Base-by-base conservation (phyloP, 2,113 vertebrate genomes). In the Lampris megalopsis region DNA sequence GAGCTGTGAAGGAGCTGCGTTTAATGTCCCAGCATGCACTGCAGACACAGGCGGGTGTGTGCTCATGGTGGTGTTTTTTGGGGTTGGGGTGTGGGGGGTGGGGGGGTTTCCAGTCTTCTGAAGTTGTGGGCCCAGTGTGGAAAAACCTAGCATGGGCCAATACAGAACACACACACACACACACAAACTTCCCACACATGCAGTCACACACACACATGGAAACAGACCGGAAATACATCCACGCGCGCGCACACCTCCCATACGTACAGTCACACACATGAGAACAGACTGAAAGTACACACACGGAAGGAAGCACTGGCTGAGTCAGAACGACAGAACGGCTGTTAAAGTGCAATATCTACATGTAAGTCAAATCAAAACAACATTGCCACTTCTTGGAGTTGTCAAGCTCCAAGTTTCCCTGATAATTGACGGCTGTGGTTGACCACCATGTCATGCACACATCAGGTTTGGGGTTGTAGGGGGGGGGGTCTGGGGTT, bases 281-380 rank as follows among this genome's bases (percentile, higher is more conserved):
- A 24, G 24, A 24, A 24, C 67, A 86, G 76, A 91, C 86, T 73
- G 80, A 86, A 82, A 82, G 84, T 59, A 91, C 82, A 90, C 77
- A 74, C 73, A 90, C 81, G 81, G 76, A 84, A 91, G 94, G 92
- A 94, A 94, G 93, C 93, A 92, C 92, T 94, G 90, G 87, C 89
- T 88, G 91, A 93, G 91, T 92, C 75, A 89, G 82, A 91, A 90
- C 87, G 84, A 90, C 81, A 92, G 80, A 83, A 91, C 74, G 43
- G 86, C 85, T 86, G 79, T 95, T 93, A 94, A 95, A 94, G 93
- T 94, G 93, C 93, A 92, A 86, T 92, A 93, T 93, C 88, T 91
- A 91, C 91, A 92, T 90, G 81, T 79, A 73, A 91, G 80, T 86
- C 79, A 85, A 90, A 88, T 83, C 66, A 77, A 81, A 54, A 87